Percentiles rank a stretch among this genome's conserved stretches.
These are phyloP conservation scores for Tychaedon coryphoeus DNA, from an alignment of 2,113 vertebrate genomes.

Conservation along the genomic window DNA sequence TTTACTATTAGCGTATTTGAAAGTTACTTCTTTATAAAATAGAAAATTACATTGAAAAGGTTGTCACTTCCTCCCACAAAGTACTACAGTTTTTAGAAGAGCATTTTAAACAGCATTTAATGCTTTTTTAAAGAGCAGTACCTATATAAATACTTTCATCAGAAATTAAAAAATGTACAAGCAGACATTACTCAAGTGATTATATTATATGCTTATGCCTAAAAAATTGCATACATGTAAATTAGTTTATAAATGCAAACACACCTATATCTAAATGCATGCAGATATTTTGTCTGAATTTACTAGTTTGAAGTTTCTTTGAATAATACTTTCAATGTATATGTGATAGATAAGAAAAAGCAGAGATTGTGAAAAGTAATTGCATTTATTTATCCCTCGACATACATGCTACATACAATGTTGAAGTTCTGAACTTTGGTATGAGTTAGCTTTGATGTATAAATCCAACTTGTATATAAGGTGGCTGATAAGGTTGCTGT, in stretches of 20 bases:
- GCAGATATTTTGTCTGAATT: not conserved
- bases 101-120: not conserved
- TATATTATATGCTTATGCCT: not conserved
- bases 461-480: not conserved
- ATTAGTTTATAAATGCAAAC: not conserved
- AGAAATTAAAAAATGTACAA: not conserved
- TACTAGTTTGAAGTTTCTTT: not conserved
- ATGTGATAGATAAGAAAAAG: not conserved
- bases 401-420: not conserved
- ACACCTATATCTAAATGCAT: not conserved
- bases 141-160: not conserved
- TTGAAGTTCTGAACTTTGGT: not conserved
- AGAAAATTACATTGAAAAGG: not conserved
- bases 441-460: not conserved
- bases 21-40: not conserved
- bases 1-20: not conserved
- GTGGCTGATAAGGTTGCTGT: fast-evolving
- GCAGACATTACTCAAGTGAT: not conserved
- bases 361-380: not conserved
- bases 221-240: not conserved
- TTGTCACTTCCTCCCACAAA: not conserved
- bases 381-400: not conserved
- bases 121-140: not conserved
- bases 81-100: not conserved
- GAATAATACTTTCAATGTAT: not conserved